A percentile compares a stretch with the other conserved stretches of the same genome.
Conservation (phyloP, 2,888 invertebrate species). For the Netelia melanura region DNA sequence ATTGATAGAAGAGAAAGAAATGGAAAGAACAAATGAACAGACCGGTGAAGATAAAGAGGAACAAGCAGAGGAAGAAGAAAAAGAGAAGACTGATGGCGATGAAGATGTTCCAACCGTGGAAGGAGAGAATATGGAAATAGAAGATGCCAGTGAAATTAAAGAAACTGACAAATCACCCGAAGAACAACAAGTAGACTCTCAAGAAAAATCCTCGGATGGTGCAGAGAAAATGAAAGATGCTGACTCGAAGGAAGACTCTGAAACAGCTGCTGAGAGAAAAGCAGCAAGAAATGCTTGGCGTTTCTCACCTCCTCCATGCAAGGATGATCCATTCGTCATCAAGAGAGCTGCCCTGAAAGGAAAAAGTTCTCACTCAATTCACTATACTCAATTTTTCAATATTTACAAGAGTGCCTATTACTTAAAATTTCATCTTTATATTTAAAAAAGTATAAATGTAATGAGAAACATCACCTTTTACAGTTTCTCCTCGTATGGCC, state of each 20-base stretch:
- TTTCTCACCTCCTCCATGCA: constrained; percentile 71
- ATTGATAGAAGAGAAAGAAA: constrained; percentile 18
- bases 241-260: constrained; percentile 32
- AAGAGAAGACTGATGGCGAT: background rate
- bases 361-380: constrained; percentile 68
- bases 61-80: background rate
- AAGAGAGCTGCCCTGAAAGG: constrained; percentile 69
- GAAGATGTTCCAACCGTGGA: background rate
- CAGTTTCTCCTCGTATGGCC: constrained; percentile 70
- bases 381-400: background rate
- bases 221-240: background rate
- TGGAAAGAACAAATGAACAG: background rate
- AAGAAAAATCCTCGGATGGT: background rate
- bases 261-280: constrained; percentile 58
- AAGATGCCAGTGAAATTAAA: background rate
- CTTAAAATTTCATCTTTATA: background rate
- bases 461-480: background rate
- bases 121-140: background rate
- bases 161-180: background rate
- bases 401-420: too few relatives aligned
- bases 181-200: constrained; percentile 5
- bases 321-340: constrained; percentile 67
- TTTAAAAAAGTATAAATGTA: constrained; percentile 3
- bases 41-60: background rate
- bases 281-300: constrained; percentile 75